phyloP scores from a whole-genome alignment of 2,113 vertebrate species.

The Chiloscyllium plagiosum region DNA sequence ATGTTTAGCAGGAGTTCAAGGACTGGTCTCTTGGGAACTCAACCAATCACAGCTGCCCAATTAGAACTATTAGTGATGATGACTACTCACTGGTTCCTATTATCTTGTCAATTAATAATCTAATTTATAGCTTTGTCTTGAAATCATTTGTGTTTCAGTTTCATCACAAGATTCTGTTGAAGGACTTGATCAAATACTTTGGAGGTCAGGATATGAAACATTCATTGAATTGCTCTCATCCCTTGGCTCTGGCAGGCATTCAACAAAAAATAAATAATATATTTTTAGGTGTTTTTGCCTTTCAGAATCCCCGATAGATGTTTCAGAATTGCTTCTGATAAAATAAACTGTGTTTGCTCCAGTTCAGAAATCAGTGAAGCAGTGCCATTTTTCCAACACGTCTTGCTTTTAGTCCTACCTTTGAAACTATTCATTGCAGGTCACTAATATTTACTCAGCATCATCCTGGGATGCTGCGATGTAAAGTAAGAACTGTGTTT shows the following conservation, averaged over 20 bases:
- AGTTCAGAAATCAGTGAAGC: background rate
- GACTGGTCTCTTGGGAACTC: background rate
- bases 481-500: background rate
- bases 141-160: background rate
- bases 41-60: background rate
- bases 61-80: slow-evolving; percentile 1
- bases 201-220: background rate
- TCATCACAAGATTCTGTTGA: background rate
- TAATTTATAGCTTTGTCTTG: background rate
- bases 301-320: background rate
- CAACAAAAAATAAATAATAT: background rate
- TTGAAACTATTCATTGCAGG: background rate
- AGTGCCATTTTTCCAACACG: background rate
- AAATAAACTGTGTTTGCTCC: background rate
- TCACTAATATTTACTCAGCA: background rate
- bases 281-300: background rate
- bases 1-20: background rate
- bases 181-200: slow-evolving; percentile 3
- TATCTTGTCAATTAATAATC: slow-evolving; percentile 37
- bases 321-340: background rate
- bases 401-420: background rate
- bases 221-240: background rate
- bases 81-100: background rate
- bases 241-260: background rate
- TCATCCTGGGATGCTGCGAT: background rate